phyloP scores from a whole-genome alignment of 2,797 vertebrate genomes.

The Brotula barbata region DNA sequence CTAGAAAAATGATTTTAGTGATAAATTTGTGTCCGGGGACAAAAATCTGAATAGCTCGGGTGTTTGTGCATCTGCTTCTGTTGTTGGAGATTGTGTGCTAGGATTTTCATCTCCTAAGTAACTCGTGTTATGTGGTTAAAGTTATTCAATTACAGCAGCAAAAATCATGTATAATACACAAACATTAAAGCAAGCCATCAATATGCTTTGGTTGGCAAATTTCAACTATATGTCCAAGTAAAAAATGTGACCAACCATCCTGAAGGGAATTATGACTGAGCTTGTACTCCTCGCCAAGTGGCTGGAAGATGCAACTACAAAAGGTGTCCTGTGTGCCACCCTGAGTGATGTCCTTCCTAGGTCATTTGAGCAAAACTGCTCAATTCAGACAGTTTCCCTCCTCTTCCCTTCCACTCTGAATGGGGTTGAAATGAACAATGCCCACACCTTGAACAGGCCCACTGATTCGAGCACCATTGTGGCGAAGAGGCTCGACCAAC shows the following conservation, averaged over 20 bases:
- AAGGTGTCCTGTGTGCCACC: conserved; percentile 55
- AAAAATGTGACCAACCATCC: background rate
- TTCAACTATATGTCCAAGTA: too few species aligned
- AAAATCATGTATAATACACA: conserved; percentile 66
- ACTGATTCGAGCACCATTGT: conserved; percentile 68
- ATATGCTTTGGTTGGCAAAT: conserved; percentile 14
- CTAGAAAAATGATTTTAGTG: conserved; percentile 11
- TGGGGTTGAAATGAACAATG: conserved; percentile 67
- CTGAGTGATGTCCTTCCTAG: conserved; percentile 72
- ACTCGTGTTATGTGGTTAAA: conserved; percentile 59
- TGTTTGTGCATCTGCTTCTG: conserved; percentile 61
- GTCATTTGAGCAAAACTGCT: conserved; percentile 69
- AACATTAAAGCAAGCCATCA: conserved; percentile 59
- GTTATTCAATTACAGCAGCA: conserved; percentile 56
- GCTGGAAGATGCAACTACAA: conserved; percentile 45
- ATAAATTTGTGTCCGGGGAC: conserved; percentile 55
- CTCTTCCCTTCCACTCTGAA: conserved; percentile 65
- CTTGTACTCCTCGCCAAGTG: conserved; percentile 53
- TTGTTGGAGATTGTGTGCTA: conserved; percentile 32
- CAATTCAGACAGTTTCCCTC: conserved; percentile 67
- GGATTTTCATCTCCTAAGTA: conserved; percentile 52
- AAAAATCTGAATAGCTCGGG: conserved; percentile 39
- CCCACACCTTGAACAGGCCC: conserved; percentile 73
- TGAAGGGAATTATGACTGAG: background rate
- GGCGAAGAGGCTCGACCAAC: conserved; percentile 49